A percentile compares a stretch with the other conserved stretches of the same genome.
Conservation (phyloP, 2,797 vertebrate species). For the Scolopax rusticola region DNA sequence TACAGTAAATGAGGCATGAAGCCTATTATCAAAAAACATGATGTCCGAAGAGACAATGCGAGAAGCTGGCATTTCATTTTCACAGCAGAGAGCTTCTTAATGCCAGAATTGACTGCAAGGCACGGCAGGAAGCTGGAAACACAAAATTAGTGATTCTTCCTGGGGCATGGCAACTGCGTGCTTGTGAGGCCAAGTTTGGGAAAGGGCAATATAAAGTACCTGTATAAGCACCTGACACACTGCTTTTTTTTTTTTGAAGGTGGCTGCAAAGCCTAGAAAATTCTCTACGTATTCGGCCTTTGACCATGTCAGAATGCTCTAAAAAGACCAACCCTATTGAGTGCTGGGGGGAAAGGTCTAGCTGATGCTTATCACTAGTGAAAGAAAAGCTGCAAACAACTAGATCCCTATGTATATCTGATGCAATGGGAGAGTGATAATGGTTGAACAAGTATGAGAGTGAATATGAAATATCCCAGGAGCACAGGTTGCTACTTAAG, state of each 20-base stretch:
- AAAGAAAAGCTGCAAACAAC: background rate
- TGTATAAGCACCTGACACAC: background rate
- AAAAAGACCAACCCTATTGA: background rate
- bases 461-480: background rate
- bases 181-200: background rate
- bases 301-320: background rate
- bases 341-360: background rate
- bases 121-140: background rate
- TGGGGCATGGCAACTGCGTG: background rate
- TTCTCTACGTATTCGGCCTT: background rate
- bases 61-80: constrained; percentile 17
- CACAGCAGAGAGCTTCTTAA: background rate
- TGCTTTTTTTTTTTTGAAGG: background rate
- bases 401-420: background rate
- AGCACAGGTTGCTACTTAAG: background rate
- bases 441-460: background rate
- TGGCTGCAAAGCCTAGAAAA: background rate
- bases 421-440: background rate
- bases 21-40: constrained; percentile 54
- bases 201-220: background rate
- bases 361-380: background rate
- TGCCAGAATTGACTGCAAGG: background rate
- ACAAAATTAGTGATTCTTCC: background rate
- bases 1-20: constrained; percentile 68
- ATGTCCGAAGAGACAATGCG: background rate